Percentiles rank a stretch among this genome's conserved stretches.
phyloP scores from a whole-genome alignment of 2,797 vertebrate species.

The Propithecus perrieri region DNA sequence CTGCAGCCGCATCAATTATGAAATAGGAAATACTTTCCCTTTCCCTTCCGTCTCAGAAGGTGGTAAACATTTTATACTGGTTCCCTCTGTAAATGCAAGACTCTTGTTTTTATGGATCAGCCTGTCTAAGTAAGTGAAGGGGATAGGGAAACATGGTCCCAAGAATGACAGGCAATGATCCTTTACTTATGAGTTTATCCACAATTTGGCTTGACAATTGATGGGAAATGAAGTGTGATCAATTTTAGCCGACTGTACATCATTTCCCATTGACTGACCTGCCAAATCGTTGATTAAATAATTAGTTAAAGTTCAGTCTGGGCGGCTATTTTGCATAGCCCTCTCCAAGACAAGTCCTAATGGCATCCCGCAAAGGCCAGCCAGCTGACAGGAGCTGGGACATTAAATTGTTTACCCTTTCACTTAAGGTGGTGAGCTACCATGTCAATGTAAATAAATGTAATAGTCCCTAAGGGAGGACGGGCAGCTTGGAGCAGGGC shows the following conservation, averaged over 20 bases:
- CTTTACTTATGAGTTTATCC: slow-evolving; percentile 77
- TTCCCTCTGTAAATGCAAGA: slow-evolving; percentile 69
- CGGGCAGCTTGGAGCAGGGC: not conserved
- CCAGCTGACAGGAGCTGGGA: not conserved
- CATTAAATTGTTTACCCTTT: slow-evolving; percentile 52
- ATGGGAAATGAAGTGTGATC: slow-evolving; percentile 85
- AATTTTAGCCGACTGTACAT: slow-evolving; percentile 79
- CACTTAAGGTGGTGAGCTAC: slow-evolving; percentile 32
- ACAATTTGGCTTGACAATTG: slow-evolving; percentile 81
- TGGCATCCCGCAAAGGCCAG: slow-evolving; percentile 62
- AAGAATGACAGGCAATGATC: slow-evolving; percentile 78
- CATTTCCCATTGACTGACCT: slow-evolving; percentile 79
- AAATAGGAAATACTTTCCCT: slow-evolving; percentile 69
- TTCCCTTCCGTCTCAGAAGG: slow-evolving; percentile 68
- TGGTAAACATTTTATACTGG: slow-evolving; percentile 73
- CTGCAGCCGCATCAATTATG: slow-evolving; percentile 77
- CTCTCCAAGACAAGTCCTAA: slow-evolving; percentile 59
- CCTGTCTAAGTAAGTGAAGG: slow-evolving; percentile 55
- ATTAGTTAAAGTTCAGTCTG: slow-evolving; percentile 78
- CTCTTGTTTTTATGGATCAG: slow-evolving; percentile 67
- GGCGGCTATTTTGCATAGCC: slow-evolving; percentile 68
- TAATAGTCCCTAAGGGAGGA: not conserved
- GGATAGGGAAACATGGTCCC: slow-evolving; percentile 52
- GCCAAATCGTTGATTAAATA: slow-evolving; percentile 83
- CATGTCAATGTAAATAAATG: slow-evolving; percentile 35